phyloP scores from a whole-genome alignment of 2,888 invertebrate species.

The Macrophya annulata region DNA sequence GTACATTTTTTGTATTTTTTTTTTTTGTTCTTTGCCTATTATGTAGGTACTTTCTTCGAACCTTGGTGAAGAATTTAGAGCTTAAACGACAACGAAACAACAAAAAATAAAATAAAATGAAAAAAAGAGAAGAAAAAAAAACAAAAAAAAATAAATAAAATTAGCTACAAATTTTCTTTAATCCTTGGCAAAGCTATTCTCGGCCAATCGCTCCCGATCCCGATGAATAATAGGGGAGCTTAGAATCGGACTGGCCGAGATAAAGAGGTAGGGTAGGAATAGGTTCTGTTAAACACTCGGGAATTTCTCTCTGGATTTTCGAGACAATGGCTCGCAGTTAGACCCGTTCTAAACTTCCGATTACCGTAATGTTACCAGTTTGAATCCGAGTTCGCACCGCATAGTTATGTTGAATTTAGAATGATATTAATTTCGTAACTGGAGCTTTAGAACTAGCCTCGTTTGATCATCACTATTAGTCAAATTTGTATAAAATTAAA shows the following conservation, averaged over 20 bases:
- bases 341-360: constrained; percentile 52
- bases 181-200: constrained; percentile 31
- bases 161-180: constrained; percentile 41
- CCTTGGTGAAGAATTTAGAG: not conserved
- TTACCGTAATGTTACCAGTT: constrained; percentile 47
- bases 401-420: not conserved
- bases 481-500: not conserved
- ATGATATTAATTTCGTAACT: constrained; percentile 34
- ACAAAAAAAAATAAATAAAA: not conserved
- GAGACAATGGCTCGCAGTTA: constrained; percentile 53
- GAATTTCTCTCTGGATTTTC: constrained; percentile 45
- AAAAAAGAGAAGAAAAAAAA: not conserved
- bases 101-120: not conserved
- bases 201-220: constrained; percentile 26
- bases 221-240: constrained; percentile 47
- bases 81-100: too few relatives aligned
- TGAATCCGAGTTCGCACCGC: constrained; percentile 26
- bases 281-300: constrained; percentile 52
- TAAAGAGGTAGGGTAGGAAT: constrained; percentile 42
- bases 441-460: not conserved
- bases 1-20: not conserved
- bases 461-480: not conserved
- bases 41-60: too few relatives aligned
- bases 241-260: constrained; percentile 42
- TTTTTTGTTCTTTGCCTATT: not conserved